Conservation (phyloP, 2,888 invertebrate species). For the Pyrochroa serraticornis region DNA sequence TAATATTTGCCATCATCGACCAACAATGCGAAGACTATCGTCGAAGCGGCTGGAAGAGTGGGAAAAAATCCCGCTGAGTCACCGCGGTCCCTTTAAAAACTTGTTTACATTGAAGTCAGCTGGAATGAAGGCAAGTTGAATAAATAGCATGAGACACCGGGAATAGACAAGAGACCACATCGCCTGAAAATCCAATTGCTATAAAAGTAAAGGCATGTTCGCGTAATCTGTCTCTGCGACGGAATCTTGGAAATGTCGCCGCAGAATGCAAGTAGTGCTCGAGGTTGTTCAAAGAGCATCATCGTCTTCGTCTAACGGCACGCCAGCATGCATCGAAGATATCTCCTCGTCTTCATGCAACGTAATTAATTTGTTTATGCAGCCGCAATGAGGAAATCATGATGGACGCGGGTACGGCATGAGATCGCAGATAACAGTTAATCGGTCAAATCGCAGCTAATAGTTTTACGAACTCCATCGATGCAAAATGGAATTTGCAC, state of each 20-base stretch:
- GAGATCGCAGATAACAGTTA: conserved; percentile 7
- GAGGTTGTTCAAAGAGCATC: too few species aligned
- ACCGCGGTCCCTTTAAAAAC: conserved; percentile 15
- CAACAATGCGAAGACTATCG: conserved; percentile 12
- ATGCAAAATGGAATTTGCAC: background rate
- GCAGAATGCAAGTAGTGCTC: conserved; percentile 6
- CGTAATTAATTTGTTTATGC: conserved; percentile 30
- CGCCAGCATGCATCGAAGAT: background rate
- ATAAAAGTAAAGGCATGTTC: conserved; percentile 22
- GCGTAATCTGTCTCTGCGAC: conserved; percentile 18
- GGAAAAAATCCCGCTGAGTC: conserved; percentile 20
- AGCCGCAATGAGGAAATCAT: conserved; percentile 26
- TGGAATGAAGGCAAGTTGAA: conserved; percentile 18
- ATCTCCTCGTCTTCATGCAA: conserved; percentile 14
- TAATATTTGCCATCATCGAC: too few species aligned
- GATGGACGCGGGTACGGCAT: conserved; percentile 18
- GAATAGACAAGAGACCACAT: conserved; percentile 12
- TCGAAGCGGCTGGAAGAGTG: conserved; percentile 5
- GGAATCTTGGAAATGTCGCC: conserved; percentile 17
- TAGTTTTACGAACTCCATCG: background rate
- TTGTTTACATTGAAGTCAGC: conserved; percentile 18
- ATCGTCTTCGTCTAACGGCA: too few species aligned
- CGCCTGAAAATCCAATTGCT: conserved; percentile 21
- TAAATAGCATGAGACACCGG: conserved; percentile 13
- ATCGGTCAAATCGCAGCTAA: conserved; percentile 4